Conservation (phyloP, 1,140 invertebrate genomes). For the Zaprionus lachaisei region DNA sequence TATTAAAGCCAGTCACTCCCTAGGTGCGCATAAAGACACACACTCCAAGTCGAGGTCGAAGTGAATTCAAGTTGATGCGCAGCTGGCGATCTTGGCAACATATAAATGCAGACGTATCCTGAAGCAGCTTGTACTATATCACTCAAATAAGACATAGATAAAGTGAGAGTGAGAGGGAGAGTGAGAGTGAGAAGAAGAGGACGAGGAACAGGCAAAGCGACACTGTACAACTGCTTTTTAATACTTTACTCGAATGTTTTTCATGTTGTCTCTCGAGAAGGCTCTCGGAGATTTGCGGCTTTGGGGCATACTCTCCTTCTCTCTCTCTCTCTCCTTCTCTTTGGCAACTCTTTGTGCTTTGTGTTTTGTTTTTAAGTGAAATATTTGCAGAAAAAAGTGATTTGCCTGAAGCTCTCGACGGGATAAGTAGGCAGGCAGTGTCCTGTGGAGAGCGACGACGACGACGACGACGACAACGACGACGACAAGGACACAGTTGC, state of each 20-base stretch:
- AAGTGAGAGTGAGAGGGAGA: background rate
- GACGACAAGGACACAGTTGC: conserved; percentile 12
- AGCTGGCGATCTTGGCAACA: background rate
- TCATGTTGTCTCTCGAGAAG: background rate
- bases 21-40: too few species aligned
- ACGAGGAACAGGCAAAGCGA: background rate
- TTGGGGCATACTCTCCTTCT: background rate
- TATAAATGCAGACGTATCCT: background rate
- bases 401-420: background rate
- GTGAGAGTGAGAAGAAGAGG: background rate
- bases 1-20: too few species aligned
- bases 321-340: background rate
- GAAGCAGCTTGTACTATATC: background rate
- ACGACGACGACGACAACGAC: background rate
- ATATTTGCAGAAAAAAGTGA: conserved; percentile 8
- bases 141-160: background rate
- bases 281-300: conserved; percentile 6
- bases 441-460: background rate
- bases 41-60: background rate
- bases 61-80: background rate
- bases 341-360: conserved; percentile 8
- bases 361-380: conserved; percentile 6
- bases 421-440: background rate
- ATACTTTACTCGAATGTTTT: conserved; percentile 3
- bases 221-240: background rate